Evolutionary conservation across 2,888 invertebrate genomes (phyloP).

Genomic region (Tineola bisselliella): DNA sequence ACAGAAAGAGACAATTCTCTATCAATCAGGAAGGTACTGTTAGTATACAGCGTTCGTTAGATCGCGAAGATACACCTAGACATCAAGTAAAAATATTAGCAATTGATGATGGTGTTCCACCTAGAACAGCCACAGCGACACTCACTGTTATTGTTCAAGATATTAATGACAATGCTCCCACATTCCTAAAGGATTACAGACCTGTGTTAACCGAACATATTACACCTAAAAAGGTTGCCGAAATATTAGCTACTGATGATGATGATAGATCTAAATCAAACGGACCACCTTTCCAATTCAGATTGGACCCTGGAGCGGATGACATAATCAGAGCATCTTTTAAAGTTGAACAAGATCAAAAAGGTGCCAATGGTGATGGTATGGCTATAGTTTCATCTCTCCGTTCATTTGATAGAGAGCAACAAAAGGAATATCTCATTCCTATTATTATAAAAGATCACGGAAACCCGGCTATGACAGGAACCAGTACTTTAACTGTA

Average conservation of each 20-base stretch:
- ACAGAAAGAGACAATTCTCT: conserved; percentile 91
- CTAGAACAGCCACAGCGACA: conserved; percentile 93
- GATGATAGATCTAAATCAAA: conserved; percentile 94
- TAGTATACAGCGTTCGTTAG: conserved; percentile 90
- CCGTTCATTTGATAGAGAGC: conserved; percentile 93
- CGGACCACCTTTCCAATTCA: conserved; percentile 96
- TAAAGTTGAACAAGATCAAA: conserved; percentile 96
- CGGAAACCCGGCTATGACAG: conserved; percentile 95
- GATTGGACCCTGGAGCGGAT: conserved; percentile 92
- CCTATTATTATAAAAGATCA: conserved; percentile 98
- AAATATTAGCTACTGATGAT: conserved; percentile 92
- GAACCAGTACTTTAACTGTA: conserved; percentile 94
- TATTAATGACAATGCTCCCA: conserved; percentile 94
- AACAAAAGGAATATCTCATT: conserved; percentile 94
- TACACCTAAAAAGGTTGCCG: conserved; percentile 89
- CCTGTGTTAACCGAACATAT: conserved; percentile 94
- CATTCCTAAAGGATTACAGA: conserved; percentile 90
- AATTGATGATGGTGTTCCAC: conserved; percentile 92
- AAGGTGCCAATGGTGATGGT: conserved; percentile 97
- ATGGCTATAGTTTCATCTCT: conserved; percentile 97
- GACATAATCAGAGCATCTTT: conserved; percentile 94
- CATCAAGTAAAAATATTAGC: conserved; percentile 97
- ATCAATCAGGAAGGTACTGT: conserved; percentile 96
- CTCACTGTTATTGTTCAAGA: conserved; percentile 94
- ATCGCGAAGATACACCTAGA: conserved; percentile 93